Evolutionary conservation across 2,797 vertebrate species (phyloP), one percentile per base, ranked within the genome.

Genomic region (Euphonia xanthogaster): DNA sequence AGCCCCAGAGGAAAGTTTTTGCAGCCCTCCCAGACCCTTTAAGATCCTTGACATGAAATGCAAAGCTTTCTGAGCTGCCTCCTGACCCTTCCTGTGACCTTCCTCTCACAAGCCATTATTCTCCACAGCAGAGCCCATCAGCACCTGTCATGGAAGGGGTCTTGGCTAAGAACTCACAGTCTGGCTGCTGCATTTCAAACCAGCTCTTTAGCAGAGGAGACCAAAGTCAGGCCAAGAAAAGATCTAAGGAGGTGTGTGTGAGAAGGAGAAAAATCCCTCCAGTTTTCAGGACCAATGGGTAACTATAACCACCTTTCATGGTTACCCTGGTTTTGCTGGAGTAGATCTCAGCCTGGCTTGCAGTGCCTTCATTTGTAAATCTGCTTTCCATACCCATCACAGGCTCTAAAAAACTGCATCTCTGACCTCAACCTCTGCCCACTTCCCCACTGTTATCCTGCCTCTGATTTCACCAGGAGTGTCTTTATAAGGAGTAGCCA

Each of bases 81-180:
- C 77, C 13, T 85, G 93, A 94, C 92, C 93, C 70, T 35, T 37
- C 51, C 28, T 39, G 71, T 90, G 80, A 94, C 94, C 90, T 88
- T 60, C 33, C 51, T 92, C 78, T 92, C 92, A 82, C 67, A 88
- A 93, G 74, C 44, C 88, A 92, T 96, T 93, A 87, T 76, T 97
- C 94, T 93, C 73, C 92, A 65, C 53, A 84, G 86, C 90, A 86
- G 60, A 80, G 80, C 90, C 84, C 93, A 66, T 89, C 94, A 94
- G 86, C 92, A 93, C 78, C 77, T 93, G 86, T n/a, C 90, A 86
- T 0, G 1, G 50, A 70, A 77, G 15, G 89, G 57, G 42, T 61
- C 79, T 91, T 0, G 0, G 35, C 88, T 88, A 25, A 86, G 79
- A 92, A 35, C 55, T 72, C 70, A 28, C 70, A 28, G 50, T 19